These are phyloP conservation scores for Rhabdomys pumilio DNA, from an alignment of 2,797 vertebrate genomes.

Conservation along the genomic window DNA sequence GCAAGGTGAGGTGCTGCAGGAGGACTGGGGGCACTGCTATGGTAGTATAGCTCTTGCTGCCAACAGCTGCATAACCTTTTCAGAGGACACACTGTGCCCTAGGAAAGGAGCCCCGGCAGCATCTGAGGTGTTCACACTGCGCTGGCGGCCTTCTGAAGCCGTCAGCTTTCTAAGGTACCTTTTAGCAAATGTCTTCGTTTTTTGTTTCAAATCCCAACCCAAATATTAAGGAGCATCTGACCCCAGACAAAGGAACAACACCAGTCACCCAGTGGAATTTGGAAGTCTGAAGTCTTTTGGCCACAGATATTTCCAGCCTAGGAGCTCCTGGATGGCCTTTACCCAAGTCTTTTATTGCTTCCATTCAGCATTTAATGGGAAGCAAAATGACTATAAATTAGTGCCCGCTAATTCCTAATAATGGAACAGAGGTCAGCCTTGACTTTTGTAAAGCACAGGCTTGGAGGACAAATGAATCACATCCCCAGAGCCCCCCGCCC, in stretches of 20 bases:
- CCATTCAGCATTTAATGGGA: conserved; percentile 50
- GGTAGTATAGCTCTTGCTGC: background rate
- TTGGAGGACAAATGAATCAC: background rate
- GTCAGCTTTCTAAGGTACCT: background rate
- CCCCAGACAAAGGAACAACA: background rate
- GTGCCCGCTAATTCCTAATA: conserved; percentile 44
- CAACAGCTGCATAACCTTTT: background rate
- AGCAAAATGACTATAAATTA: conserved; percentile 78
- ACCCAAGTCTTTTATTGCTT: conserved; percentile 49
- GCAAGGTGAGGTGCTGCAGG: background rate
- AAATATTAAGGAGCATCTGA: conserved; percentile 8
- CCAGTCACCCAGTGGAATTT: conserved; percentile 6
- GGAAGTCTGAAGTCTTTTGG: conserved; percentile 47
- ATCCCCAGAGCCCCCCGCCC: background rate
- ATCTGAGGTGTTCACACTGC: background rate
- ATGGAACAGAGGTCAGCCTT: conserved; percentile 71
- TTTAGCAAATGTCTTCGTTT: background rate
- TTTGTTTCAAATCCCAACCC: background rate
- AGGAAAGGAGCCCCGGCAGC: background rate
- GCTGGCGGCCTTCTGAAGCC: background rate
- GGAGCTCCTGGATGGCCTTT: conserved; percentile 42
- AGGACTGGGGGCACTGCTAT: background rate
- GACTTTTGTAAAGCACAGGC: conserved; percentile 18
- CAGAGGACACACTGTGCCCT: background rate
- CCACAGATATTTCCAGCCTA: conserved; percentile 67